A percentile compares a stretch with the other conserved stretches of the same genome.
Conservation (phyloP, 2,113 vertebrate genomes). For the Urocynchramus pylzowi region DNA sequence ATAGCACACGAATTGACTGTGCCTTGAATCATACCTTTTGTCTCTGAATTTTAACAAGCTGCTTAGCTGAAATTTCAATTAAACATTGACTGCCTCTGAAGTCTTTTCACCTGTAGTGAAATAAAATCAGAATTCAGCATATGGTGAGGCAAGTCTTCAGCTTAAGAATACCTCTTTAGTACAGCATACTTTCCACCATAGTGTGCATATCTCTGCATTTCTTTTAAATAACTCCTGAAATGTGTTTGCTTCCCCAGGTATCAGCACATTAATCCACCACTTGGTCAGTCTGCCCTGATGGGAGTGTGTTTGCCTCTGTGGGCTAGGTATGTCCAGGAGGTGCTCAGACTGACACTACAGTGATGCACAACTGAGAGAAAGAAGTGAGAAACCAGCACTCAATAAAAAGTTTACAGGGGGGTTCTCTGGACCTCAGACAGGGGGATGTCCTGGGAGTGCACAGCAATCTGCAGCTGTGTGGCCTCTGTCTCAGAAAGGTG, state of each 20-base stretch:
- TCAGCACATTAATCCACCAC: background rate
- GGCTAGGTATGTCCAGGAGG: background rate
- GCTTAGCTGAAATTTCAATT: background rate
- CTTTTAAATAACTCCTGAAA: background rate
- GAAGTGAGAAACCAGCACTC: background rate
- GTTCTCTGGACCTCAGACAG: background rate
- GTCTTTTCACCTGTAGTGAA: conserved; percentile 2
- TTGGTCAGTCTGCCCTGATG: background rate
- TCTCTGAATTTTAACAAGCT: background rate
- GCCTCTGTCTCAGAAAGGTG: background rate
- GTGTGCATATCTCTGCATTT: background rate
- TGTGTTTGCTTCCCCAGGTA: background rate
- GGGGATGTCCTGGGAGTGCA: background rate
- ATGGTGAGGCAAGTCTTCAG: background rate
- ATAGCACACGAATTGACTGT: background rate
- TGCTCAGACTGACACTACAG: background rate
- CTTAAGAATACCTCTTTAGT: background rate
- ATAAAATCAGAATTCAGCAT: conserved; percentile 11
- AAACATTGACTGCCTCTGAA: background rate
- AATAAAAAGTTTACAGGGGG: background rate
- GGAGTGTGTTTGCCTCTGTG: background rate
- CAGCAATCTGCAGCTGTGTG: background rate
- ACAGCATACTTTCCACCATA: background rate
- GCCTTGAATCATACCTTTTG: background rate
- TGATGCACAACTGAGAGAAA: background rate